phyloP scores from a whole-genome alignment of 2,888 invertebrate species.

The Phymatocera aterrima region DNA sequence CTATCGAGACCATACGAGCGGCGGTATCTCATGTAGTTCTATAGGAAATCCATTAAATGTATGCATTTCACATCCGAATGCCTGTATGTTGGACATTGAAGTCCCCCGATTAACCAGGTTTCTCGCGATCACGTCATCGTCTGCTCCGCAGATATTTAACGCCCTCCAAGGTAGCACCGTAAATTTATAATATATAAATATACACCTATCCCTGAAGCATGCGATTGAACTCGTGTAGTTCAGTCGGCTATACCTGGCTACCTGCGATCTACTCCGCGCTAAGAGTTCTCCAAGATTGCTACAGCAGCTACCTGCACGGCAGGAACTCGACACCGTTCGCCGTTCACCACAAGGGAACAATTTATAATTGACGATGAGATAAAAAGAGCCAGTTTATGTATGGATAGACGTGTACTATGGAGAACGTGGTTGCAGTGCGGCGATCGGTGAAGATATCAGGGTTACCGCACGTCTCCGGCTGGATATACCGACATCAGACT shows the following conservation, averaged over 20 bases:
- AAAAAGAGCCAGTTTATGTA: neutral
- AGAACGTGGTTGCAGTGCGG: neutral
- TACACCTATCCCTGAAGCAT: no score
- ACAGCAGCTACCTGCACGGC: neutral
- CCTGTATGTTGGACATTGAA: no score
- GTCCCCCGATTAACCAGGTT: no score
- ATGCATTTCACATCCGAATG: no score
- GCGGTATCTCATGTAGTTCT: no score
- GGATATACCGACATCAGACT: slow-evolving; percentile 7
- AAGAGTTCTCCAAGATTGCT: slow-evolving; percentile 13
- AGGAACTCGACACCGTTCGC: slow-evolving; percentile 30
- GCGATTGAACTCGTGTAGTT: neutral
- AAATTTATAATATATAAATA: neutral
- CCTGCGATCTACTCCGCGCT: neutral
- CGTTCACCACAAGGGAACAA: slow-evolving; percentile 18
- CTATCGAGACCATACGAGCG: no score
- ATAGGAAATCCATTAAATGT: no score
- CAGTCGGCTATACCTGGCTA: neutral
- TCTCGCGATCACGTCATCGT: no score
- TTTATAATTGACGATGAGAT: slow-evolving; percentile 11
- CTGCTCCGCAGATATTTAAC: no score
- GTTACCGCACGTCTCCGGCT: slow-evolving; percentile 11
- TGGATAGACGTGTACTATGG: slow-evolving; percentile 17
- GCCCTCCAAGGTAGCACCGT: no score
- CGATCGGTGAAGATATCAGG: slow-evolving; percentile 22